phyloP scores from a whole-genome alignment of 2,888 invertebrate genomes.

The Leucoma salicis region DNA sequence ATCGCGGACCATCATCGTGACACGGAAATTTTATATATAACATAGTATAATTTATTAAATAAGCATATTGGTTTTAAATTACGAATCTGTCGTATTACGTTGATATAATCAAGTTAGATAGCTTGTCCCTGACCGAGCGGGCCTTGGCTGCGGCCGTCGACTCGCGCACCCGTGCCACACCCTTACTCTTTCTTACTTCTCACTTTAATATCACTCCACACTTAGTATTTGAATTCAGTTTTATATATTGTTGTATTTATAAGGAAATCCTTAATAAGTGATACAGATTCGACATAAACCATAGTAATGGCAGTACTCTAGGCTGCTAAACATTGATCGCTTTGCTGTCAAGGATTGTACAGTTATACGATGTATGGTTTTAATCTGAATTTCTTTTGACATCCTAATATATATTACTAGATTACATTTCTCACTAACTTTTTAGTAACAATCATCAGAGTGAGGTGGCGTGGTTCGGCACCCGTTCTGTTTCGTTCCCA shows the following conservation, averaged over 20 bases:
- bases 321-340: conserved; percentile 29
- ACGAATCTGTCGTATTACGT: conserved; percentile 16
- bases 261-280: conserved; percentile 9
- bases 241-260: not conserved
- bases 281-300: conserved; percentile 31
- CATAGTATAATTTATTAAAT: no score
- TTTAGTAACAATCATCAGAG: no score
- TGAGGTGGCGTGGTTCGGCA: no score
- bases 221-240: not conserved
- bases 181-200: conserved; percentile 29
- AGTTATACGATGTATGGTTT: no score
- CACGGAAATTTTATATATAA: no score
- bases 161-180: conserved; percentile 36
- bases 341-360: conserved; percentile 15
- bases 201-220: conserved; percentile 21
- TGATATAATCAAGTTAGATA: conserved; percentile 58
- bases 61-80: no score
- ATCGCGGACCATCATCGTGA: no score
- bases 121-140: conserved; percentile 72
- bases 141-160: conserved; percentile 75
- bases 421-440: no score
- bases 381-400: no score
- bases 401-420: no score
- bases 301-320: conserved; percentile 20
- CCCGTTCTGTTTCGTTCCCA: no score